Evolutionary conservation across 1,140 invertebrate genomes (phyloP).

Genomic region (Alviniconcha marisindica): DNA sequence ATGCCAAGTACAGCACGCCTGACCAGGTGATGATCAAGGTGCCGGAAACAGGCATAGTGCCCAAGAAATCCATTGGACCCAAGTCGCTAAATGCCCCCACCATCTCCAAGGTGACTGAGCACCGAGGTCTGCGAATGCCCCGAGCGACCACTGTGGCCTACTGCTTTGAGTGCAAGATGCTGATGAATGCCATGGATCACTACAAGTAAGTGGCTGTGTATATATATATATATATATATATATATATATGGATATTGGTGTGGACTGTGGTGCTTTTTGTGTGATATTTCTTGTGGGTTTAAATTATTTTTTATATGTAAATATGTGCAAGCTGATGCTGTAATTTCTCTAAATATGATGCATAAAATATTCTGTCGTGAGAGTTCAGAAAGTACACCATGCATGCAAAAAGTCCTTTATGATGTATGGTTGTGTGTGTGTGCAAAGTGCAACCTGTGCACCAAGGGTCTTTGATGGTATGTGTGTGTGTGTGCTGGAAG

Average conservation of each 20-base stretch:
- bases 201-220: slow-evolving; percentile 74
- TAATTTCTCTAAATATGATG: too few relatives aligned
- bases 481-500: too few relatives aligned
- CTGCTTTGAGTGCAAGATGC: slow-evolving; percentile 71
- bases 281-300: too few relatives aligned
- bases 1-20: slow-evolving; percentile 46
- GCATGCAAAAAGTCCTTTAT: neutral
- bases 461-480: too few relatives aligned
- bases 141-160: slow-evolving; percentile 38
- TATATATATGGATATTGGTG: too few relatives aligned
- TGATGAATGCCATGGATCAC: slow-evolving; percentile 68
- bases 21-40: slow-evolving; percentile 71
- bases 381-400: slow-evolving; percentile 13
- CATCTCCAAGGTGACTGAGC: slow-evolving; percentile 65
- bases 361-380: too few relatives aligned
- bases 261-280: too few relatives aligned
- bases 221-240: too few relatives aligned
- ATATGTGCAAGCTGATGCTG: too few relatives aligned
- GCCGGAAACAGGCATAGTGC: slow-evolving; percentile 51
- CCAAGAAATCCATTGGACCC: slow-evolving; percentile 48
- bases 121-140: slow-evolving; percentile 56
- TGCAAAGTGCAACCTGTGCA: too few relatives aligned
- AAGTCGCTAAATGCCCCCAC: slow-evolving; percentile 72
- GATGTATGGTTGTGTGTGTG: too few relatives aligned
- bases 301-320: too few relatives aligned